Percentiles rank a stretch among this genome's conserved stretches.
phyloP scores from a whole-genome alignment of 2,888 invertebrate genomes.

The Torymus tubicola region DNA sequence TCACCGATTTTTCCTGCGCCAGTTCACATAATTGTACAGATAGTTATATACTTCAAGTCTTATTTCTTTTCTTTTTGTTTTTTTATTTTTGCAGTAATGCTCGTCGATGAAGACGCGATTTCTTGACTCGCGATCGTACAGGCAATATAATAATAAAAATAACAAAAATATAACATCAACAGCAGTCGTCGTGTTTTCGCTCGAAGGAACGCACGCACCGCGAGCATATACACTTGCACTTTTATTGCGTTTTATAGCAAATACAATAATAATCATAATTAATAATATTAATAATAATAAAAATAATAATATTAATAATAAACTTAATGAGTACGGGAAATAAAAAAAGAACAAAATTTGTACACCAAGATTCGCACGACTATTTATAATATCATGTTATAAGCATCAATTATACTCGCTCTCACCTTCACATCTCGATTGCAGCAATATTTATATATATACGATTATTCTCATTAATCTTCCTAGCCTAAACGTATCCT shows the following conservation, averaged over 20 bases:
- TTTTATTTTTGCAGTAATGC: constrained; percentile 14
- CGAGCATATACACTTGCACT: constrained; percentile 64
- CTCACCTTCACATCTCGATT: constrained; percentile 53
- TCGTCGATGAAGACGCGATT: constrained; percentile 62
- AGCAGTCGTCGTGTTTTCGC: constrained; percentile 71
- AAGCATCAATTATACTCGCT: constrained; percentile 49
- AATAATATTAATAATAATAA: constrained; percentile 50
- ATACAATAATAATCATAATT: constrained; percentile 61
- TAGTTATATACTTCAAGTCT: neutral
- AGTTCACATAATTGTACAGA: constrained; percentile 33
- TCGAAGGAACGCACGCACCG: constrained; percentile 64
- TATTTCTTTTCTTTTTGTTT: constrained; percentile 11
- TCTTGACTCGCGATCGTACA: constrained; percentile 61
- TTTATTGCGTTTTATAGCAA: constrained; percentile 66
- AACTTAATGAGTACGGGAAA: constrained; percentile 59
- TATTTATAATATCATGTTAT: constrained; percentile 60
- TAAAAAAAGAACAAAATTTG: constrained; percentile 63
- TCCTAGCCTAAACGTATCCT: constrained; percentile 51
- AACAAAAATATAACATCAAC: constrained; percentile 76
- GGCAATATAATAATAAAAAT: constrained; percentile 70
- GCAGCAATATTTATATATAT: constrained; percentile 46
- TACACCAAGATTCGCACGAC: constrained; percentile 65
- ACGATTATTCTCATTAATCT: constrained; percentile 46
- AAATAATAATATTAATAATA: constrained; percentile 58
- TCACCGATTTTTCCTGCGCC: constrained; percentile 53